Evolutionary conservation across 2,888 invertebrate species (phyloP).

Genomic region (Periphyllus acericola): DNA sequence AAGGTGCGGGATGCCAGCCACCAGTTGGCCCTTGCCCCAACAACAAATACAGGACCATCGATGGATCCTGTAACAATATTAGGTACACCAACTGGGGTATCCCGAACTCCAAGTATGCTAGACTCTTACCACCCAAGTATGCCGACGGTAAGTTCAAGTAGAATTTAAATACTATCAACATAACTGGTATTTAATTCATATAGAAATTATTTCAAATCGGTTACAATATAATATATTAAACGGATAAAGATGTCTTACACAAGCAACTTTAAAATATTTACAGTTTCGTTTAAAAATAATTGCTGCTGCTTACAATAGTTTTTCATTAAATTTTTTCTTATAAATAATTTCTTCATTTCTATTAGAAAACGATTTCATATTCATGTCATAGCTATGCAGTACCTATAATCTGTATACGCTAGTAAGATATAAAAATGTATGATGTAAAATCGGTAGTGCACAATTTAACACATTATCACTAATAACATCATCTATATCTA

Average conservation of each 20-base stretch:
- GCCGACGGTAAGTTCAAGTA: constrained; percentile 65
- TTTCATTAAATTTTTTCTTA: background rate
- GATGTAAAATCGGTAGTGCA: no score
- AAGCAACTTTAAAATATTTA: background rate
- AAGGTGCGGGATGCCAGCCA: constrained; percentile 63
- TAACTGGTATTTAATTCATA: no score
- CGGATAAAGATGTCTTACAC: background rate
- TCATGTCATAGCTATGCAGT: no score
- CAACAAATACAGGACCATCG: constrained; percentile 70
- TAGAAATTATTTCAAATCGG: no score
- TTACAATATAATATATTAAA: no score
- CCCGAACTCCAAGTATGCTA: constrained; percentile 66
- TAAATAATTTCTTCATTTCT: no score
- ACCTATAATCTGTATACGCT: no score
- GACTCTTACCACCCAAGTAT: constrained; percentile 66
- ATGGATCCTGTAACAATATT: constrained; percentile 76
- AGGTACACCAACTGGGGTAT: constrained; percentile 71
- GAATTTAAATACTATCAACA: no score
- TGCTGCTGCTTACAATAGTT: background rate
- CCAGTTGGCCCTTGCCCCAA: constrained; percentile 64
- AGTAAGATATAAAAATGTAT: no score
- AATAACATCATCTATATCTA: no score
- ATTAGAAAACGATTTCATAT: no score
- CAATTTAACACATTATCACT: no score
- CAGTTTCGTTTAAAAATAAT: background rate